Percentiles rank a stretch among this genome's conserved stretches.
Evolutionary conservation across 1,140 invertebrate species (phyloP).

Genomic region (Panagrolaimus sp.): DNA sequence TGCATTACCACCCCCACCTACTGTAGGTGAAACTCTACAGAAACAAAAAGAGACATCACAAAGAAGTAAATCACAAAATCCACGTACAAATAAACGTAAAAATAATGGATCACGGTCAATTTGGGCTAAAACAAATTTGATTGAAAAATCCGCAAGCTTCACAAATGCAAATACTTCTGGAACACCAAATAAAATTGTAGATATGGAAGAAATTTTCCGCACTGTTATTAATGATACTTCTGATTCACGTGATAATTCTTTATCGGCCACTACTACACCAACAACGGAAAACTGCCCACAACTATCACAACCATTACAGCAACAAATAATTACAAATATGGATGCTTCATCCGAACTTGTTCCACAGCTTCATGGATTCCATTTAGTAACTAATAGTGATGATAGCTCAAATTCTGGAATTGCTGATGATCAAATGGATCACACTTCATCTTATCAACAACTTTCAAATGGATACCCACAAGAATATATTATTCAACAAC

Average conservation of each 20-base stretch:
- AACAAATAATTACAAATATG: neutral
- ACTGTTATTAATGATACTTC: constrained; percentile 7
- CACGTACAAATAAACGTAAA: neutral
- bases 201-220: constrained; percentile 9
- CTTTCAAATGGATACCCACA: too few species aligned
- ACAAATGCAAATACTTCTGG: neutral
- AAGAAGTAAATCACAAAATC: constrained; percentile 11
- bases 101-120: constrained; percentile 7
- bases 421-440: constrained; percentile 1
- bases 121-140: neutral
- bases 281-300: neutral
- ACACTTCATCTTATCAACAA: neutral
- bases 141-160: neutral
- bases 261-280: too few species aligned
- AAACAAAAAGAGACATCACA: neutral
- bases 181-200: neutral
- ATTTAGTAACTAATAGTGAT: neutral
- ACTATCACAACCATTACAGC: neutral
- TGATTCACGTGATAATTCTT: neutral
- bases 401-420: neutral
- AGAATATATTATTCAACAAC: neutral
- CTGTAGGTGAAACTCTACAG: neutral
- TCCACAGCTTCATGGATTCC: neutral
- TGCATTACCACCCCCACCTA: too few species aligned
- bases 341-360: neutral